Conservation (phyloP, 2,888 invertebrate species). For the Parthenolecanium corni region DNA sequence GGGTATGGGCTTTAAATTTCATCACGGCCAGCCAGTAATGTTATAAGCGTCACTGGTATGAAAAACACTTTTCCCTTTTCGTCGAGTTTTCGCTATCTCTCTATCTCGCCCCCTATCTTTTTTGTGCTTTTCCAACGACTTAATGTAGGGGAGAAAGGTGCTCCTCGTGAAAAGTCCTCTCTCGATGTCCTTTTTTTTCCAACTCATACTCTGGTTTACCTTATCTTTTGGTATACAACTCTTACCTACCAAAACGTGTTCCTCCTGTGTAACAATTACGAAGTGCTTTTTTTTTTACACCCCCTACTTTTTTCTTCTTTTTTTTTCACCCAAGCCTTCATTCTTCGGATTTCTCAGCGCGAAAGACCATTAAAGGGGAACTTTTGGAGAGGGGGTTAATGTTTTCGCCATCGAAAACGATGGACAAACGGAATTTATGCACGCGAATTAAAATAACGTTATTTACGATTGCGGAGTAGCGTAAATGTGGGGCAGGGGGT, state of each 20-base stretch:
- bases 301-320: background rate
- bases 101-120: background rate
- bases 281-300: background rate
- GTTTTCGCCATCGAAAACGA: constrained; percentile 3
- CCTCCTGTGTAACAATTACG: background rate
- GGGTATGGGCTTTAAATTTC: constrained; percentile 34
- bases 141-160: too few species aligned
- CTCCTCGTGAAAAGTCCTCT: too few species aligned
- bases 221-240: background rate
- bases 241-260: background rate
- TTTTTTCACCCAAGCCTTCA: background rate
- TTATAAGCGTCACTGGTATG: constrained; percentile 26
- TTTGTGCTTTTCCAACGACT: too few species aligned
- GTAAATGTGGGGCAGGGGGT: background rate
- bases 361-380: too few species aligned
- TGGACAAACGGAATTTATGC: constrained; percentile 26
- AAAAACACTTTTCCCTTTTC: constrained; percentile 15
- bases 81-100: background rate
- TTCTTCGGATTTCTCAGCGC: background rate
- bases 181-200: too few species aligned
- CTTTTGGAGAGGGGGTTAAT: too few species aligned
- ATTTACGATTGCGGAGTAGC: constrained; percentile 14
- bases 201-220: constrained; percentile 1
- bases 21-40: constrained; percentile 30
- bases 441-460: constrained; percentile 28